A percentile compares a stretch with the other conserved stretches of the same genome.
Evolutionary conservation across 2,888 invertebrate species (phyloP).

Genomic region (Brenthis ino): DNA sequence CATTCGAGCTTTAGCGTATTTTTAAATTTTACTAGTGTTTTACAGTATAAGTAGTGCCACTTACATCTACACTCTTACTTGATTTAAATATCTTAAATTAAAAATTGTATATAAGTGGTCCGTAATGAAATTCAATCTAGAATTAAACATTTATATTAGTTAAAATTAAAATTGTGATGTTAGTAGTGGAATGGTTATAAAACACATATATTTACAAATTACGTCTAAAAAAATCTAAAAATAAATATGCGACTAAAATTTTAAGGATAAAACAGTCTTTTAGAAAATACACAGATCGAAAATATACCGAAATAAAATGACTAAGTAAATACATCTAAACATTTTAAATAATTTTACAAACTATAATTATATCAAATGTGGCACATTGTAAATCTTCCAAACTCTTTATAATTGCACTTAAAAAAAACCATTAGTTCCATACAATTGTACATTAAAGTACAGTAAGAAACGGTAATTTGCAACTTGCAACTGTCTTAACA

Average conservation of each 20-base stretch:
- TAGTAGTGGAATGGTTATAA: conserved; percentile 39
- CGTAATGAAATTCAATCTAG: no score
- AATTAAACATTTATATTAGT: not conserved
- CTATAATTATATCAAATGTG: conserved; percentile 27
- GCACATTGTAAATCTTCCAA: conserved; percentile 29
- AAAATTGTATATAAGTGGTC: no score
- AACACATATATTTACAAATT: conserved; percentile 43
- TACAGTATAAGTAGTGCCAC: no score
- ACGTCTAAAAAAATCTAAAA: conserved; percentile 40
- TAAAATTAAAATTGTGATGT: conserved; percentile 39
- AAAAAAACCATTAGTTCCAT: conserved; percentile 9
- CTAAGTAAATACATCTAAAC: conserved; percentile 27
- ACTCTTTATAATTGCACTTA: conserved; percentile 22
- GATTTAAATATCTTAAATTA: no score
- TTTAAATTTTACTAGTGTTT: no score
- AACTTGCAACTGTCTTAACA: not conserved
- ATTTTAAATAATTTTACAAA: conserved; percentile 28
- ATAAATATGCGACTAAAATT: conserved; percentile 39
- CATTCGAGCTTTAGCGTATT: no score
- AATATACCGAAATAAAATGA: conserved; percentile 23
- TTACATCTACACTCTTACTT: no score
- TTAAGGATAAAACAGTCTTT: conserved; percentile 38
- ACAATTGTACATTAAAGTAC: conserved; percentile 5
- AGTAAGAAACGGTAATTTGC: not conserved
- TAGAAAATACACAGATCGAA: conserved; percentile 38